These are phyloP conservation scores for Drosophila ochracea DNA, from an alignment of 2,888 invertebrate species.

Conservation along the genomic window DNA sequence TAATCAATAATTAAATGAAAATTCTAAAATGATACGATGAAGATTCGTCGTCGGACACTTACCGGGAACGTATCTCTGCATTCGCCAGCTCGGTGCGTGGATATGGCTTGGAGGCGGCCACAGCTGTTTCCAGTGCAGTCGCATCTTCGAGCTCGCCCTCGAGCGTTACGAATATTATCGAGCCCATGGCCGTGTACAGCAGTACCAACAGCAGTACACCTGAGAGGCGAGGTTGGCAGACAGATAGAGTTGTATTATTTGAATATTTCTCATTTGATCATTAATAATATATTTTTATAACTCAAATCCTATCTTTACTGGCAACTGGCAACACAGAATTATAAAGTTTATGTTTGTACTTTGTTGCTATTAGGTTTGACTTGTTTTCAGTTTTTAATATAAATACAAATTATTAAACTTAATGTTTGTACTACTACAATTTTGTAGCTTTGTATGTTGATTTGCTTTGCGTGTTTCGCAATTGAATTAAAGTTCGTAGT, in stretches of 20 bases:
- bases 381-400: neutral
- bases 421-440: neutral
- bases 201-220: slow-evolving; percentile 90
- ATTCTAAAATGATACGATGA: neutral
- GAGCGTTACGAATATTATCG: slow-evolving; percentile 94
- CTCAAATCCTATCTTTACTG: neutral
- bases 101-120: slow-evolving; percentile 88
- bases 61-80: slow-evolving; percentile 88
- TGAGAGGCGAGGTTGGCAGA: slow-evolving; percentile 29
- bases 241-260: neutral
- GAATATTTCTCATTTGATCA: neutral
- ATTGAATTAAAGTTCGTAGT: neutral
- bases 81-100: slow-evolving; percentile 87
- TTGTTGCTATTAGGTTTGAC: neutral
- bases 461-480: neutral
- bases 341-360: too few species aligned
- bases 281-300: neutral
- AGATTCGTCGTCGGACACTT: slow-evolving; percentile 8
- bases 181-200: slow-evolving; percentile 96
- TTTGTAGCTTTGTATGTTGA: neutral
- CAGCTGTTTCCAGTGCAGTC: slow-evolving; percentile 87
- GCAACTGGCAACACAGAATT: neutral
- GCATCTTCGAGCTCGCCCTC: slow-evolving; percentile 88
- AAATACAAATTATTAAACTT: neutral
- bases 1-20: neutral